Conservation (phyloP, 2,797 vertebrate genomes). For the Percopsis omiscomaycus region DNA sequence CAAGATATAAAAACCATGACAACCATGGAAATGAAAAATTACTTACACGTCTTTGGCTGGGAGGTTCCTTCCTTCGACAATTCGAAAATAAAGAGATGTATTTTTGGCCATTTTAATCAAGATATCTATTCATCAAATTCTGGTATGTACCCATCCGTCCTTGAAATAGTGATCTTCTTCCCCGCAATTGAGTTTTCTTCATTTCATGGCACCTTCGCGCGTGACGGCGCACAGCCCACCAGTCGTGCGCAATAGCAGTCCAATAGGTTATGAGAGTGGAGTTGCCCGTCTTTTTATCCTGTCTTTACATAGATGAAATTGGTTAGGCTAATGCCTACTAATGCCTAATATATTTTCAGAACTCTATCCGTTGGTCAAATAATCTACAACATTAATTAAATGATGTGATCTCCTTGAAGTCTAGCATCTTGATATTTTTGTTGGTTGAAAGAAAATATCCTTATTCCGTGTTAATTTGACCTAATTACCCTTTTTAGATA, state of each 20-base stretch:
- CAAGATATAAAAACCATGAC: constrained; percentile 15
- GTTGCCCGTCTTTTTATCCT: neutral
- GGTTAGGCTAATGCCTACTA: too few relatives aligned
- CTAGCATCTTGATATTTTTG: neutral
- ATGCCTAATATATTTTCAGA: neutral
- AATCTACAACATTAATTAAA: neutral
- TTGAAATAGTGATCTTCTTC: constrained; percentile 51
- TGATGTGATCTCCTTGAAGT: neutral
- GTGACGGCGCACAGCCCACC: constrained; percentile 66
- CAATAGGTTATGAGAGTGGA: constrained; percentile 6
- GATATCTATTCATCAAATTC: constrained; percentile 43
- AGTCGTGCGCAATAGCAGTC: constrained; percentile 49
- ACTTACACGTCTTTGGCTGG: constrained; percentile 93
- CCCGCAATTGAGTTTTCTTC: constrained; percentile 61
- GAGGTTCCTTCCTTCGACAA: constrained; percentile 89
- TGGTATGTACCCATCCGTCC: constrained; percentile 55
- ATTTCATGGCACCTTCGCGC: constrained; percentile 68
- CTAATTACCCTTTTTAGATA: neutral
- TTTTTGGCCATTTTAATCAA: constrained; percentile 82
- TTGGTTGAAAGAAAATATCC: neutral
- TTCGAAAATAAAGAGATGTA: constrained; percentile 86
- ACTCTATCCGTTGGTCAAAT: neutral
- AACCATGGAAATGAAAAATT: constrained; percentile 36
- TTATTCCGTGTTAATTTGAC: neutral
- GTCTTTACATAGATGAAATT: neutral